A percentile compares a stretch with the other conserved stretches of the same genome.
Evolutionary conservation across 2,888 invertebrate genomes (phyloP).

Genomic region (Pollenia labialis): DNA sequence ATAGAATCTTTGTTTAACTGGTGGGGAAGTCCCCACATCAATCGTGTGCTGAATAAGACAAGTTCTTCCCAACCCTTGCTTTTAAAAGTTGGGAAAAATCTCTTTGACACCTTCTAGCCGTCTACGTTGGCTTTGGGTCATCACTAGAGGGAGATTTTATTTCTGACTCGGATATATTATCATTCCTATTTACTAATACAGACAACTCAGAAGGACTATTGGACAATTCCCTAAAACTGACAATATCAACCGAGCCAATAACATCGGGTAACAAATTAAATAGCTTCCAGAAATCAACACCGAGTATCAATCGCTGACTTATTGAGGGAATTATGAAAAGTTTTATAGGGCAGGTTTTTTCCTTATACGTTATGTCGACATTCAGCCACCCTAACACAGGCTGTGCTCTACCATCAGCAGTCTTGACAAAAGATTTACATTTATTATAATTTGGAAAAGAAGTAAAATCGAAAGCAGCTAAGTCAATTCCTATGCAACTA

Average conservation of each 20-base stretch:
- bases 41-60: neutral
- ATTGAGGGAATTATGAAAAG: conserved; percentile 44
- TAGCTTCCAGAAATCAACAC: conserved; percentile 42
- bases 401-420: conserved; percentile 29
- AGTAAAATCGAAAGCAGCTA: conserved; percentile 29
- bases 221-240: neutral
- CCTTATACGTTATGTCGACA: conserved; percentile 20
- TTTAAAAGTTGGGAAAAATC: conserved; percentile 3
- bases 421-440: conserved; percentile 38
- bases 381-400: conserved; percentile 29
- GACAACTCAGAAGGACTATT: too few species aligned
- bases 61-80: neutral
- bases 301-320: conserved; percentile 41
- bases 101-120: neutral
- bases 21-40: neutral
- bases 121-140: neutral
- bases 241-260: conserved; percentile 2
- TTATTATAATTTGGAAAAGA: conserved; percentile 4
- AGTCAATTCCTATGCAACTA: conserved; percentile 41
- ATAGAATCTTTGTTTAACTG: neutral
- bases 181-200: too few species aligned
- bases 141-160: neutral
- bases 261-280: conserved; percentile 29
- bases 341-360: neutral
- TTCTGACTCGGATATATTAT: neutral